Conservation (phyloP, 2,113 vertebrate species). For the Psilopogon haemacephalus region DNA sequence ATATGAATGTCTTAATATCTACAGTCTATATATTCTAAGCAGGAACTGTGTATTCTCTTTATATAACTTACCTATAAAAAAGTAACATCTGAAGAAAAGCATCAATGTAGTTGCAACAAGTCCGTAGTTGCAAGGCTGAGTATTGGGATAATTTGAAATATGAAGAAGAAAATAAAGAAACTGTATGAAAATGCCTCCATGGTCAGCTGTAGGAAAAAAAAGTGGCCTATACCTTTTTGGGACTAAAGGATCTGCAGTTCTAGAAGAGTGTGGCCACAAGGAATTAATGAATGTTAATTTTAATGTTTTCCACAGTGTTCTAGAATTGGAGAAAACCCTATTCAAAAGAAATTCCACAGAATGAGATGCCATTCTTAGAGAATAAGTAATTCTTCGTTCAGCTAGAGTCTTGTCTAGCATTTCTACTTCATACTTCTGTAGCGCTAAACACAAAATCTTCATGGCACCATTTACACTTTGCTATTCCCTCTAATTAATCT, state of each 20-base stretch:
- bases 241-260: background rate
- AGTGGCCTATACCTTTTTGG: background rate
- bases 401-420: background rate
- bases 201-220: background rate
- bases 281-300: background rate
- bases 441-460: background rate
- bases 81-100: background rate
- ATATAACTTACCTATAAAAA: background rate
- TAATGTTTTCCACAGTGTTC: background rate
- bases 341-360: background rate
- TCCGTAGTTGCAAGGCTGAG: background rate
- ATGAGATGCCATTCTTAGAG: background rate
- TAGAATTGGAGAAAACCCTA: background rate
- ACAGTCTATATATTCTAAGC: background rate
- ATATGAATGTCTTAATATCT: background rate
- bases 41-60: background rate
- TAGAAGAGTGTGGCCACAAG: accelerated
- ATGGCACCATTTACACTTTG: background rate
- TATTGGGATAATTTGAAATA: background rate
- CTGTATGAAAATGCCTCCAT: background rate
- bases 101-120: background rate
- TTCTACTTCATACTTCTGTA: background rate
- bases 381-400: background rate
- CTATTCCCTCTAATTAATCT: background rate
- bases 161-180: background rate